Conservation (phyloP, 2,888 invertebrate genomes). For the Drosophila histrio region DNA sequence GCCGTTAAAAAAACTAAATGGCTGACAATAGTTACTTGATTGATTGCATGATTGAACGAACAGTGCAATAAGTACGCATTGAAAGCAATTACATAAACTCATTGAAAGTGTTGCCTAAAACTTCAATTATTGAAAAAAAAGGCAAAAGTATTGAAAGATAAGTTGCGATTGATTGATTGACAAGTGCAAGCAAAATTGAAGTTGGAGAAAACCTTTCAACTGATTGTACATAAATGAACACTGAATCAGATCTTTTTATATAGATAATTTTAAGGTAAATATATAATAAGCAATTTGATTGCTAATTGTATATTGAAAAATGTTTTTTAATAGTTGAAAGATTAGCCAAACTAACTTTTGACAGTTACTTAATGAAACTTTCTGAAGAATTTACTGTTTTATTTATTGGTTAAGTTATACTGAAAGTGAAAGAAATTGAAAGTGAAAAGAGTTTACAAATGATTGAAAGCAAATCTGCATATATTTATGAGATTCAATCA, state of each 20-base stretch:
- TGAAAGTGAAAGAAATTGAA: neutral
- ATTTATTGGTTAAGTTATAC: too few relatives aligned
- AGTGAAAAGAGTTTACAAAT: neutral
- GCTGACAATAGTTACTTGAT: neutral
- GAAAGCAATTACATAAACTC: neutral
- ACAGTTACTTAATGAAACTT: too few relatives aligned
- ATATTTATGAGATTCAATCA: too few relatives aligned
- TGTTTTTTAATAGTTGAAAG: too few relatives aligned
- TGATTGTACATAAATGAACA: too few relatives aligned
- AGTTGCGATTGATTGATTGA: neutral
- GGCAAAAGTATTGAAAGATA: neutral
- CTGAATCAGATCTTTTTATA: too few relatives aligned
- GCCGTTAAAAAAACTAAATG: neutral
- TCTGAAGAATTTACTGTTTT: too few relatives aligned
- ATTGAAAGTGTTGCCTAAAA: neutral
- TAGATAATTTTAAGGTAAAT: too few relatives aligned
- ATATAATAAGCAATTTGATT: too few relatives aligned
- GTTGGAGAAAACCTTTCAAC: too few relatives aligned
- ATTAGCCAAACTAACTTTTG: too few relatives aligned
- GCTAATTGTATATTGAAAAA: too few relatives aligned
- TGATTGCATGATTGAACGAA: conserved; percentile 10
- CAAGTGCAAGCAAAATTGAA: neutral
- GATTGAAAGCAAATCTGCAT: neutral
- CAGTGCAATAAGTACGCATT: neutral
- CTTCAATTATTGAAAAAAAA: neutral